Evolutionary conservation across 2,797 vertebrate species (phyloP).

Genomic region (Eulemur albifrons): DNA sequence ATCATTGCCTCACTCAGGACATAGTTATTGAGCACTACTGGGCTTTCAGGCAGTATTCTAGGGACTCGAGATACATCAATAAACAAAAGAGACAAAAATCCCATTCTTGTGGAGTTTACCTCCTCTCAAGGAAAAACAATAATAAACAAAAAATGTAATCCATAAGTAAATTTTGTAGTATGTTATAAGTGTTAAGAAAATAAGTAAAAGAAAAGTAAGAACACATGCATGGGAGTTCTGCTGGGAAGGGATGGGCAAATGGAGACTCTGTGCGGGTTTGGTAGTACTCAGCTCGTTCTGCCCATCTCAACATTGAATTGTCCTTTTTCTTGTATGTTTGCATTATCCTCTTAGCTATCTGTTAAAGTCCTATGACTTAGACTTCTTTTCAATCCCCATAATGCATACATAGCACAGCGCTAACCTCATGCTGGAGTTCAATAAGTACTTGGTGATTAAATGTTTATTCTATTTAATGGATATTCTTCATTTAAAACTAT

Average conservation of each 20-base stretch:
- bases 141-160: neutral
- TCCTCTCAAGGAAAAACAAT: neutral
- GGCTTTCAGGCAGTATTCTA: neutral
- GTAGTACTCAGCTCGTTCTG: neutral
- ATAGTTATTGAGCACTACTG: neutral
- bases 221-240: neutral
- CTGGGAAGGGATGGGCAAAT: rapidly evolving
- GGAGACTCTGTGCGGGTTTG: neutral
- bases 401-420: neutral
- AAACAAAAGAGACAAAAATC: neutral
- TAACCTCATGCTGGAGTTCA: neutral
- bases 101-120: neutral
- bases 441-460: neutral
- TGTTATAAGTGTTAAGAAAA: neutral
- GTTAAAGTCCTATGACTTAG: neutral
- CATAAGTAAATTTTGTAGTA: neutral
- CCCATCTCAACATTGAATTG: neutral
- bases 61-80: neutral
- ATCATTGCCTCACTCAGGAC: neutral
- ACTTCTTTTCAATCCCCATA: neutral
- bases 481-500: neutral
- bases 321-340: neutral
- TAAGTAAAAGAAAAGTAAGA: neutral
- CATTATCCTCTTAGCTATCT: neutral
- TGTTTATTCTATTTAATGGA: neutral